These are phyloP conservation scores for Dendrolimus pini DNA, from an alignment of 2,888 invertebrate genomes.

Conservation along the genomic window DNA sequence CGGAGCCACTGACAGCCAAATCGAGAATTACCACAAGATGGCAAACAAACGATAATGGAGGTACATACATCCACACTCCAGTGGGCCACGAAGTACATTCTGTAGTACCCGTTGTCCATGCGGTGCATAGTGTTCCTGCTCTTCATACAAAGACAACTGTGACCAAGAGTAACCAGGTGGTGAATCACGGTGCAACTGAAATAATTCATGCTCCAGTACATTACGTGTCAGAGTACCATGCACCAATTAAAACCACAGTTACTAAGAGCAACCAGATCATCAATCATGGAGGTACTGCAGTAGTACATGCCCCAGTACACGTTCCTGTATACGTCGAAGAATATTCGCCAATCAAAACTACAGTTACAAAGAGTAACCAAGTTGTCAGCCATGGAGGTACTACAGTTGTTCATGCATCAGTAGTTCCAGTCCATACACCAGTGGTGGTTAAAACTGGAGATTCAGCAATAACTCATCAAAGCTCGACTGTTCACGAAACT, in stretches of 20 bases:
- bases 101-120: slow-evolving; percentile 17
- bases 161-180: slow-evolving; percentile 52
- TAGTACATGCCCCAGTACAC: slow-evolving; percentile 23
- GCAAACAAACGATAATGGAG: slow-evolving; percentile 42
- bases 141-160: slow-evolving; percentile 35
- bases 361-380: slow-evolving; percentile 35
- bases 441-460: slow-evolving; percentile 41
- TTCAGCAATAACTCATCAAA: slow-evolving; percentile 66
- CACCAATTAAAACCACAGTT: slow-evolving; percentile 18
- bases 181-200: slow-evolving; percentile 42
- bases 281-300: slow-evolving; percentile 33
- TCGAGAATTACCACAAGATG: slow-evolving; percentile 40
- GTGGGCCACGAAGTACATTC: slow-evolving; percentile 10
- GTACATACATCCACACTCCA: slow-evolving; percentile 25
- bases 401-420: slow-evolving; percentile 21
- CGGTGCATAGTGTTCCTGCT: slow-evolving; percentile 15
- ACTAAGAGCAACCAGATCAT: slow-evolving; percentile 45
- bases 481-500: slow-evolving; percentile 61
- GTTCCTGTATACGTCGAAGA: slow-evolving; percentile 10
- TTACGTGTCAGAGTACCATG: slow-evolving; percentile 8
- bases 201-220: slow-evolving; percentile 29
- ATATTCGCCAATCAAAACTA: slow-evolving; percentile 18
- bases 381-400: slow-evolving; percentile 41
- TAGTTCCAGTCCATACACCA: slow-evolving; percentile 26
- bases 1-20: slow-evolving; percentile 27